Base-by-base conservation (phyloP, 2,113 vertebrate species). In the Phylloscopus trochilus region DNA sequence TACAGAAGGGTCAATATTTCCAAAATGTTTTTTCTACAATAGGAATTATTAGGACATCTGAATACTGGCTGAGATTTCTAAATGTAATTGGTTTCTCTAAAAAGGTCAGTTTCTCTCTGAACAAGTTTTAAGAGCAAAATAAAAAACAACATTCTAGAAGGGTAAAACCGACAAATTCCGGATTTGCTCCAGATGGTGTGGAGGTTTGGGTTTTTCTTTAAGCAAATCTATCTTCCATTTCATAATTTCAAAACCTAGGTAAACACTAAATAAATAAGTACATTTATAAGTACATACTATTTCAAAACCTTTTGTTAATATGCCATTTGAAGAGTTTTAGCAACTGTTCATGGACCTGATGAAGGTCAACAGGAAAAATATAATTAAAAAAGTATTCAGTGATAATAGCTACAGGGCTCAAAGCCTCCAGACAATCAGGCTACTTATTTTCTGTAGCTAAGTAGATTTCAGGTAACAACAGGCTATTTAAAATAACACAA, bases 171-270 rank as follows among this genome's bases (percentile, higher is more conserved):
- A 74, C 23, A 83, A 96, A 86, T 86, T 87, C 47, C n/a, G 3
- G 26, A 76, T 83, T 70, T 5, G 1, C 62, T 83, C 55, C 95
- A 96, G 92, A 94, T 92, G 91, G 96, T 92, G 52, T 92, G 92
- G 80, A 55, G 86, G 96, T 51, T 92, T 81, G 30, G 41, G 15
- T n/a, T 90, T 89, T 79, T 83, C 63, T 93, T 90, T 59, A 83
- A 91, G 89, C 68, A 85, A 56, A 67, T 63, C 47, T 63, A 55
- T 77, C 64, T 88, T 90, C 49, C 37, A 81, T 63, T 75, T 74
- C 24, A 53, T 46, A 44, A 87, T 74, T 81, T 78, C 56, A 90
- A 86, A 95, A 67, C 22, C 22, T 52, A 56, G 15, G 64, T 85
- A 95, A 93, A 86, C 52, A 86, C 6, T 67, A 66, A 88, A 66